Conservation (phyloP, 1,140 invertebrate genomes). For the Hylaeus volcanicus region DNA sequence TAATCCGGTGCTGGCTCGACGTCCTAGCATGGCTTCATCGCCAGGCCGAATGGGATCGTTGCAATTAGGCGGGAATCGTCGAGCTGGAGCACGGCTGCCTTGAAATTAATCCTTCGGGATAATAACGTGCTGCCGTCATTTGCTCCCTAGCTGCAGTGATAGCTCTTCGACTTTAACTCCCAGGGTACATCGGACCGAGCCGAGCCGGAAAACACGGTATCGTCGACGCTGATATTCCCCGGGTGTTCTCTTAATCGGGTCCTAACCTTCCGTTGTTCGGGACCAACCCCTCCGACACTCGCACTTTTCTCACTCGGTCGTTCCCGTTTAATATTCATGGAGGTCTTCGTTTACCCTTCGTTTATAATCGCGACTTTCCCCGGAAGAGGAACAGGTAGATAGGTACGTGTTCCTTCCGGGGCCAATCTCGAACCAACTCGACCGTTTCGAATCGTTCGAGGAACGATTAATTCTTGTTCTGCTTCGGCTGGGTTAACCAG, state of each 20-base stretch:
- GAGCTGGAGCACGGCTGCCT: slow-evolving; percentile 53
- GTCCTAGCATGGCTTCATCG: slow-evolving; percentile 13
- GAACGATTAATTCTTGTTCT: background rate
- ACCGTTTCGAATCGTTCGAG: background rate
- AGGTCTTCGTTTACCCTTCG: background rate
- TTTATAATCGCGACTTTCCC: background rate
- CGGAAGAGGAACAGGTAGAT: background rate
- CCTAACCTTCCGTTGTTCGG: slow-evolving; percentile 1
- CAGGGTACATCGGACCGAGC: background rate
- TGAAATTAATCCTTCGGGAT: slow-evolving; percentile 70
- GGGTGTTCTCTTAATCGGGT: background rate
- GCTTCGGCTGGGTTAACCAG: background rate
- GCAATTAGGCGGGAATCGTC: slow-evolving; percentile 71
- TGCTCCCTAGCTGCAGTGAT: slow-evolving; percentile 41
- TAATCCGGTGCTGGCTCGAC: background rate
- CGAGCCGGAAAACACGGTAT: background rate
- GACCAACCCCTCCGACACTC: background rate
- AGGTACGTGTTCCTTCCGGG: too few relatives aligned
- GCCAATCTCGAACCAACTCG: background rate
- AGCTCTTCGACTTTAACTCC: slow-evolving; percentile 25
- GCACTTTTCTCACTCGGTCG: background rate
- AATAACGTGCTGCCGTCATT: slow-evolving; percentile 65
- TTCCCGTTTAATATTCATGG: background rate
- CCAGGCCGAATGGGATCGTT: slow-evolving; percentile 47
- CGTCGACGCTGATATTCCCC: background rate